Conservation (phyloP, 2,888 invertebrate genomes). For the Lordiphosa fenestrarum region DNA sequence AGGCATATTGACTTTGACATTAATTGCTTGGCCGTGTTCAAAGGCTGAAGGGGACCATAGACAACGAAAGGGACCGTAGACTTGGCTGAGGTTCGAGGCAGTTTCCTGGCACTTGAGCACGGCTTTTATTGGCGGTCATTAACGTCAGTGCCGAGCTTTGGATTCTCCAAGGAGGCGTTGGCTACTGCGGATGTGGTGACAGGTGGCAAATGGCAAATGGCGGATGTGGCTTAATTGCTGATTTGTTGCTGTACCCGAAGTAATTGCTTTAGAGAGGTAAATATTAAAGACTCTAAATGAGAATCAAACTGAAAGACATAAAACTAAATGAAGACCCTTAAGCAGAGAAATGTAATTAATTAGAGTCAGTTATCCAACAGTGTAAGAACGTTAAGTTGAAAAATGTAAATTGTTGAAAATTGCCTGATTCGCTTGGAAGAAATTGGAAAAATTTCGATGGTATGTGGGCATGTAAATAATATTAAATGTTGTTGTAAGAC, state of each 20-base stretch:
- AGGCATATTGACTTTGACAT: slow-evolving; percentile 72
- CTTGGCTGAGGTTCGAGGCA: slow-evolving; percentile 22
- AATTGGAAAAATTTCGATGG: too few species aligned
- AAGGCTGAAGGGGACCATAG: neutral
- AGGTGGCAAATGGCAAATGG: slow-evolving; percentile 26
- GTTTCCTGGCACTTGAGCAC: slow-evolving; percentile 64
- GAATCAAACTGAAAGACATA: slow-evolving; percentile 14
- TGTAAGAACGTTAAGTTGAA: too few species aligned
- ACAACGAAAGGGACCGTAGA: neutral
- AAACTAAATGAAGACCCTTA: slow-evolving; percentile 30
- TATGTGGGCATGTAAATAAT: too few species aligned
- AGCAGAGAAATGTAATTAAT: too few species aligned
- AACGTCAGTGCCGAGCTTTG: slow-evolving; percentile 51
- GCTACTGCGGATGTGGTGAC: slow-evolving; percentile 32
- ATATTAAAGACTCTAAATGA: slow-evolving; percentile 39
- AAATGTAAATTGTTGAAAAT: too few species aligned
- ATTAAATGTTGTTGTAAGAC: too few species aligned
- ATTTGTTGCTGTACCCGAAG: slow-evolving; percentile 38
- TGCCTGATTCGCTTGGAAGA: too few species aligned
- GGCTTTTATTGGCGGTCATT: slow-evolving; percentile 72
- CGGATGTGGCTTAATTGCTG: slow-evolving; percentile 40
- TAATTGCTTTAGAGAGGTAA: slow-evolving; percentile 43
- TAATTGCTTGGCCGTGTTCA: slow-evolving; percentile 53
- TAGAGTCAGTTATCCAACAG: too few species aligned
- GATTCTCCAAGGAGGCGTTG: neutral